Evolutionary conservation across 2,113 vertebrate genomes (phyloP), one percentile per base, ranked within the genome.

Genomic region (Rhinogobius similis): DNA sequence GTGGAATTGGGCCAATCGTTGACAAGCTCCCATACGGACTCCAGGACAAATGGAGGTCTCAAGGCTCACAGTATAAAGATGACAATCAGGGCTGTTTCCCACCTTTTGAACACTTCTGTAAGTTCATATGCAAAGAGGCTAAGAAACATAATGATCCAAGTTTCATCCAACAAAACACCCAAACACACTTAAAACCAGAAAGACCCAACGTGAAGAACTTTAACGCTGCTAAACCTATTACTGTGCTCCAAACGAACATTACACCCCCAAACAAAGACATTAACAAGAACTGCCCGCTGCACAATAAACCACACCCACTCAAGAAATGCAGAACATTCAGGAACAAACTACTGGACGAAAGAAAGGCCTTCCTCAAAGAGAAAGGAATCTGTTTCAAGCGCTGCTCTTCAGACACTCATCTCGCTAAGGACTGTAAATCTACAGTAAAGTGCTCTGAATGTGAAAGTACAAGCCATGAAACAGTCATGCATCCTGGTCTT

Each of bases 391-490:
- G n/a, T n/a, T n/a, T n/a, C 20, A 72, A 56, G 2, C 66, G 38
- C 4, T 76, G 65, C 52, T 48, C 62, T 52, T 69, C 66, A 1
- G 52, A 13, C n/a, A 56, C 48, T 2, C 67, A 76, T 52, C 5
- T 76, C 0, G 52, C 67, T 10, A 79, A 70, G 43, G 36, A 80
- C 6, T 76, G 68, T 62, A 72, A 56, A 21, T 68, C 38, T 1
- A 27, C 24, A 9, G 61, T 84, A 18, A 81, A 75, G 62, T 84
- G 75, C 62, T 65, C 18, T 50, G 73, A 73, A 21, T 67, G 65
- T 8, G 32, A 43, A 0, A 74, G 65, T n/a, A 53, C 39, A 23
- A 0, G 27, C 11, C 44, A 74, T 12, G 44, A 73, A 7, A 14
- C 43, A 29, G 32, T 65, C 4, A 61, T 67, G 56, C 56, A 68